phyloP scores from a whole-genome alignment of 1,140 invertebrate genomes.

The Sesamia nonagrioides region DNA sequence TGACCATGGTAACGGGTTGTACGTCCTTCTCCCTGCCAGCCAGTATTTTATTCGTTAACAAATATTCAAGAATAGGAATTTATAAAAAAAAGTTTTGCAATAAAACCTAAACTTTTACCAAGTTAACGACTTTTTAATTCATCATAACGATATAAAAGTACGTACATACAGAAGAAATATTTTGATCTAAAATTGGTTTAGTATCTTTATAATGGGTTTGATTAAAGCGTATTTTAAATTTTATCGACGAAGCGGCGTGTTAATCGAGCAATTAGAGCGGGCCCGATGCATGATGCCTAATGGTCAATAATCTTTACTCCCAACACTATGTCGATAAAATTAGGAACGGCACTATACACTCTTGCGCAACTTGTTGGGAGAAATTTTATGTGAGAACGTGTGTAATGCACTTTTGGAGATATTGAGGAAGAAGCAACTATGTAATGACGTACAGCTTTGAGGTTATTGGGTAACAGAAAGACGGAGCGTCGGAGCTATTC shows the following conservation, averaged over 20 bases:
- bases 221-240: constrained; percentile 42
- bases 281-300: constrained; percentile 56
- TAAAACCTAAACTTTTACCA: background rate
- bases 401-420: constrained; percentile 45
- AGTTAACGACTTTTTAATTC: background rate
- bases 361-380: constrained; percentile 59
- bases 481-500: background rate
- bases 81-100: background rate
- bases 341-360: constrained; percentile 59
- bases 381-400: constrained; percentile 42
- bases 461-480: constrained; percentile 9
- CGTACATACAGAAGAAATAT: background rate
- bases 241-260: constrained; percentile 56
- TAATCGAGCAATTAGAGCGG: constrained; percentile 68
- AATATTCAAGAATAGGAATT: background rate
- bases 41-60: background rate
- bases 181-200: constrained; percentile 1
- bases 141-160: background rate
- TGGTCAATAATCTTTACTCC: constrained; percentile 68
- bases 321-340: constrained; percentile 71
- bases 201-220: constrained; percentile 20
- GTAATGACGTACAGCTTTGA: constrained; percentile 19
- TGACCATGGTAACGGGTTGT: no score
- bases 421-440: constrained; percentile 3
- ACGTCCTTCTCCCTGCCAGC: no score